Base-by-base conservation (phyloP, 2,797 vertebrate genomes). In the Coregonus sp. region DNA sequence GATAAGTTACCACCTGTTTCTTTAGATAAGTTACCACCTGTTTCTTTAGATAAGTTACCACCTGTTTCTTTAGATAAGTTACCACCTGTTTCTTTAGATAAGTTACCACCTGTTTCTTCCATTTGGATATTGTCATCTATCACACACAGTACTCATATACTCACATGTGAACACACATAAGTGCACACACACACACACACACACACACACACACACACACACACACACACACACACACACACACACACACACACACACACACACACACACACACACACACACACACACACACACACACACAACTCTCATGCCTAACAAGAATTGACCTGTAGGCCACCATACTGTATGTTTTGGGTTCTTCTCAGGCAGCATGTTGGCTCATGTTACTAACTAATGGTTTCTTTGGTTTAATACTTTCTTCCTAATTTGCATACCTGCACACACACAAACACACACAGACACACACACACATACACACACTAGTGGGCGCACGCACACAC, bases 21-120 rank as follows among this genome's bases (percentile, higher is more conserved):
- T 33, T 33, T 72, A 77, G 65, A 76, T 47, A 47, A 11, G 40
- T 11, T 47, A 2, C 40, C 40, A 47, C 40, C 40, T 11, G 78
- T 47, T 33, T 33, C 31, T 33, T 33, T 33, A 33, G 31, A 33
- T 33, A 33, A 33, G 31, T 33, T 33, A 33, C 31, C 31, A 33
- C 31, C 0, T 33, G 31, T 33, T 33, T 33, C 31, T 33, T 33
- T 72, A 77, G 65, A 76, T 11, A 47, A 2, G 40, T 11, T 47
- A 33, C 31, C 31, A 33, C 31, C 31, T 33, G 31, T 33, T 33
- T 33, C 31, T 33, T 33, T 72, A 77, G 65, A 76, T 47, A 11
- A 11, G 40, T 11, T 47, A 47, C 40, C 40, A 47, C 40, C 40
- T 11, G 78, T 71, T 82, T 79, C 79, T 70, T 70, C 69, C 37